These are phyloP conservation scores for Eupithecia exiguata DNA, from an alignment of 2,888 invertebrate species.

Conservation along the genomic window DNA sequence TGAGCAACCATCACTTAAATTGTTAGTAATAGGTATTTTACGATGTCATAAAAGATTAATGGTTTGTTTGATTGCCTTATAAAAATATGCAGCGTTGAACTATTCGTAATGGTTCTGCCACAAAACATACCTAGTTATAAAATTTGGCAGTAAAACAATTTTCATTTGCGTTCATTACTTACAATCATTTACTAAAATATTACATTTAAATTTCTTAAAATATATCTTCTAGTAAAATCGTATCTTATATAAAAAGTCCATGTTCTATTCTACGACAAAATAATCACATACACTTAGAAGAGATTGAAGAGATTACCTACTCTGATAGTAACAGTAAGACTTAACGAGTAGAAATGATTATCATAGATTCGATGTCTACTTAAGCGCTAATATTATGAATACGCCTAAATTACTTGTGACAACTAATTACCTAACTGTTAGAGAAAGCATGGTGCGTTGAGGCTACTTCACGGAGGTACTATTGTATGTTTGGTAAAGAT, in stretches of 20 bases:
- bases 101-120: constrained; percentile 24
- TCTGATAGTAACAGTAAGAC: constrained; percentile 53
- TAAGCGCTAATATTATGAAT: constrained; percentile 59
- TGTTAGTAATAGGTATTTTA: constrained; percentile 63
- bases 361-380: constrained; percentile 59
- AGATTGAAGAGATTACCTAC: constrained; percentile 54
- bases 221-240: constrained; percentile 72
- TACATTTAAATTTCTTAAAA: constrained; percentile 59
- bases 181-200: constrained; percentile 45
- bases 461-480: constrained; percentile 45
- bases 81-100: constrained; percentile 37
- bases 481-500: constrained; percentile 36
- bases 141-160: constrained; percentile 25
- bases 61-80: constrained; percentile 35
- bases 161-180: constrained; percentile 43
- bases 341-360: constrained; percentile 41
- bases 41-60: constrained; percentile 69
- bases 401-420: constrained; percentile 38
- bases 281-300: constrained; percentile 56
- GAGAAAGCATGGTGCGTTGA: constrained; percentile 57
- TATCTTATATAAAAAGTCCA: constrained; percentile 71
- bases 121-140: constrained; percentile 22
- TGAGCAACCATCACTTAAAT: constrained; percentile 79
- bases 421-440: constrained; percentile 43
- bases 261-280: constrained; percentile 83